phyloP scores from a whole-genome alignment of 2,113 vertebrate genomes.

The Alexandromys fortis region DNA sequence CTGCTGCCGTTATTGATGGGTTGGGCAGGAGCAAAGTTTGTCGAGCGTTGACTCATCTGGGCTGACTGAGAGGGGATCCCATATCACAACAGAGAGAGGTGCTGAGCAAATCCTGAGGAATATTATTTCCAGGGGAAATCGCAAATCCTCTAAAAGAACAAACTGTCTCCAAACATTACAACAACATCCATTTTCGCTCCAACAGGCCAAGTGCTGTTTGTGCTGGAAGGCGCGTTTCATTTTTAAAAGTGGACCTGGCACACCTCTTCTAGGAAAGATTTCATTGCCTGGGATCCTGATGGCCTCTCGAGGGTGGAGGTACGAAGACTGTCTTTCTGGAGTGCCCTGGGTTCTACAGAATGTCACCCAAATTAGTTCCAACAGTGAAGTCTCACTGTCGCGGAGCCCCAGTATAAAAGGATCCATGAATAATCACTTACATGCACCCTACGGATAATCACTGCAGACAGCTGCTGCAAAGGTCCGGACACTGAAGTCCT shows the following conservation, averaged over 20 bases:
- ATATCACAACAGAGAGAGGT: neutral
- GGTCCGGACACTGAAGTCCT: neutral
- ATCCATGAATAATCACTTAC: neutral
- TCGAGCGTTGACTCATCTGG: neutral
- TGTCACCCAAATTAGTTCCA: neutral
- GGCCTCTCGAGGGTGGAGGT: neutral
- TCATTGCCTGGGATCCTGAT: constrained; percentile 7
- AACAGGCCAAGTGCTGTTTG: constrained; percentile 45
- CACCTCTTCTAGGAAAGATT: constrained; percentile 24
- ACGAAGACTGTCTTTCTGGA: neutral
- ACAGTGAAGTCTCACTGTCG: neutral
- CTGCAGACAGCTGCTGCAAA: neutral
- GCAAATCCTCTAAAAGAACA: constrained; percentile 51
- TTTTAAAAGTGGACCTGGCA: constrained; percentile 42
- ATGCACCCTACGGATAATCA: neutral
- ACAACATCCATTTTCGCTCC: constrained; percentile 28
- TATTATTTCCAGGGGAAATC: constrained; percentile 14
- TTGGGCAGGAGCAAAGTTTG: neutral
- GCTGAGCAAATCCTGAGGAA: constrained; percentile 15
- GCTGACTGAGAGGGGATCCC: neutral
- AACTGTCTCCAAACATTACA: constrained; percentile 39
- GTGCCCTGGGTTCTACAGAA: neutral
- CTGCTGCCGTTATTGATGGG: neutral
- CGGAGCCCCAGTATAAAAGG: neutral
- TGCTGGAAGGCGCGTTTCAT: neutral